Evolutionary conservation across 2,888 invertebrate genomes (phyloP).

Genomic region (Incurvaria masculella): DNA sequence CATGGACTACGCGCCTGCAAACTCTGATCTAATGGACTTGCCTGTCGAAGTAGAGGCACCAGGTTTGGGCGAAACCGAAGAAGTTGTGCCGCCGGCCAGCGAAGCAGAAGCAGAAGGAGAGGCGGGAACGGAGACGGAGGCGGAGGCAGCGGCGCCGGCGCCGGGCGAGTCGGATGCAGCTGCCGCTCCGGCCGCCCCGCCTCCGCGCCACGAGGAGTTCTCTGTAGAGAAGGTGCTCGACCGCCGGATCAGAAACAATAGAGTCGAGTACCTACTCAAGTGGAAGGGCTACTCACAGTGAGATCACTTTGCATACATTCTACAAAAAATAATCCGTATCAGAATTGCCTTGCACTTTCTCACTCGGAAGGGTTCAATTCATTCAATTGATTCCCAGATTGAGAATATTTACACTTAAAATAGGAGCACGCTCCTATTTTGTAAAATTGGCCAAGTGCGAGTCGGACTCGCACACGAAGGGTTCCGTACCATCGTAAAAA

Average conservation of each 20-base stretch:
- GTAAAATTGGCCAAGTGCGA: no score
- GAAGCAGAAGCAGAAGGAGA: not conserved
- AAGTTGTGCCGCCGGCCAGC: not conserved
- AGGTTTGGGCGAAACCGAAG: not conserved
- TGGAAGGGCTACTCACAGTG: constrained; percentile 67
- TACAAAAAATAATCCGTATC: no score
- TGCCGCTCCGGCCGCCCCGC: constrained; percentile 22
- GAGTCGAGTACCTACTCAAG: constrained; percentile 63
- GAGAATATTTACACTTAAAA: no score
- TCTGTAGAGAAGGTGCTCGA: constrained; percentile 75
- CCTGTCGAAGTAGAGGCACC: not conserved
- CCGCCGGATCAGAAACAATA: constrained; percentile 64
- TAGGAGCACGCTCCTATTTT: no score
- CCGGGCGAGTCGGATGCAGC: not conserved
- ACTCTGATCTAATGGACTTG: not conserved
- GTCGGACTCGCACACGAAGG: no score
- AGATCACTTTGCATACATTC: no score
- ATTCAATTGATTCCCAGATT: no score
- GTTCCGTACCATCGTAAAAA: no score
- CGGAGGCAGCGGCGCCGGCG: not conserved
- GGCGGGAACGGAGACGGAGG: not conserved
- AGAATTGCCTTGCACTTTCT: no score
- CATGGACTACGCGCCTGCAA: not conserved
- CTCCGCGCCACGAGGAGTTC: constrained; percentile 61
- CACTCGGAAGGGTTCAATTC: no score